A percentile compares a stretch with the other conserved stretches of the same genome.
These are phyloP conservation scores for Prolemur simus DNA, from an alignment of 2,113 vertebrate species.

Conservation along the genomic window DNA sequence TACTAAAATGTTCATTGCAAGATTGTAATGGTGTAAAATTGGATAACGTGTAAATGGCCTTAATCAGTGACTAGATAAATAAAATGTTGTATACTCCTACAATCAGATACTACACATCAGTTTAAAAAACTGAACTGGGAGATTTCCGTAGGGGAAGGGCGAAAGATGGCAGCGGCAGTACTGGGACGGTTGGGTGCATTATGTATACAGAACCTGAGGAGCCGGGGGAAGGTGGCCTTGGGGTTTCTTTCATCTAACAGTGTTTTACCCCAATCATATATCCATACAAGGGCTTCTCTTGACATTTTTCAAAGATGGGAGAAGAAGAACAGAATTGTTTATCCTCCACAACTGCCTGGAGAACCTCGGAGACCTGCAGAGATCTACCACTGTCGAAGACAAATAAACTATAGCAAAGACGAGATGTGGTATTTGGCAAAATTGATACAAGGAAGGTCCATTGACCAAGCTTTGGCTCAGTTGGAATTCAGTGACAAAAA, in stretches of 20 bases:
- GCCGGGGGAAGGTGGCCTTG: no score
- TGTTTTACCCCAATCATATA: conserved; percentile 78
- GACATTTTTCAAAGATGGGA: conserved; percentile 88
- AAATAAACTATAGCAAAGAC: no score
- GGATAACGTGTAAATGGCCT: not conserved
- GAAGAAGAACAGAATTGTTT: conserved; percentile 89
- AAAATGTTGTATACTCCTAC: not conserved
- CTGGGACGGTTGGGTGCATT: no score
- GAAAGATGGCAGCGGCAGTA: no score
- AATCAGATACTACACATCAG: not conserved
- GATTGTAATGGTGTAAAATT: not conserved
- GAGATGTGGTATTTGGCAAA: no score
- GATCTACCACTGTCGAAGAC: no score
- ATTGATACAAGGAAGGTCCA: conserved; percentile 92
- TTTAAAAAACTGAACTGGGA: not conserved
- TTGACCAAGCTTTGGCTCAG: conserved; percentile 95
- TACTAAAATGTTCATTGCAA: not conserved
- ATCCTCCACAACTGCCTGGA: conserved; percentile 91
- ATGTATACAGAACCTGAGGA: no score
- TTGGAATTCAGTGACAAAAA: conserved; percentile 96
- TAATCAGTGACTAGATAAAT: conserved; percentile 4
- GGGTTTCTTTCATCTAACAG: conserved; percentile 64
- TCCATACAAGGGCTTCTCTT: conserved; percentile 86
- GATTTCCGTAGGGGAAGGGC: no score
- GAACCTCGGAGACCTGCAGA: conserved; percentile 93